These are phyloP conservation scores for Aspidiotus destructor DNA, from an alignment of 2,888 invertebrate genomes.

Conservation along the genomic window DNA sequence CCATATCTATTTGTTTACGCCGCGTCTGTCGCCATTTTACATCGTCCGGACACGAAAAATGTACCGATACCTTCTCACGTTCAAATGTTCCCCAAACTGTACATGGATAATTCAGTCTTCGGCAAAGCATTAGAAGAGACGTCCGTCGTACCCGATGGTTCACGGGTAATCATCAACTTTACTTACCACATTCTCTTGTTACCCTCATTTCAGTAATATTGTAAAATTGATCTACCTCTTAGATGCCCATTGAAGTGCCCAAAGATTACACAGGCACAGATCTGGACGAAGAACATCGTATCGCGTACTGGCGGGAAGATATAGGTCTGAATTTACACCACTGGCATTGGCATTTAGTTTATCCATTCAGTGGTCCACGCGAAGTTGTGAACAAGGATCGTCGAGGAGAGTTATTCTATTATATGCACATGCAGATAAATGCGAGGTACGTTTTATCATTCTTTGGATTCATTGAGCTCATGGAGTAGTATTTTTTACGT, in stretches of 20 bases:
- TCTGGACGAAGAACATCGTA: constrained; percentile 64
- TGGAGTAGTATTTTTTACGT: constrained; percentile 12
- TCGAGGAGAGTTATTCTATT: constrained; percentile 68
- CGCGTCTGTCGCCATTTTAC: constrained; percentile 63
- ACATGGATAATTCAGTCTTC: constrained; percentile 60
- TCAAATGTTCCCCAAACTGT: constrained; percentile 72
- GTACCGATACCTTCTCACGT: constrained; percentile 62
- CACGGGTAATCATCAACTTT: constrained; percentile 46
- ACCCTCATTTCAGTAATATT: background rate
- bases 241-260: constrained; percentile 61
- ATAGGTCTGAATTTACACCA: constrained; percentile 77
- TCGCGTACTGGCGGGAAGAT: constrained; percentile 78
- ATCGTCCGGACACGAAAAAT: constrained; percentile 60
- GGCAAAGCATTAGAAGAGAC: constrained; percentile 59
- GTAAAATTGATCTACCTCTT: constrained; percentile 30
- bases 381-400: constrained; percentile 59
- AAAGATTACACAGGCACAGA: constrained; percentile 64
- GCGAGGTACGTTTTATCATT: constrained; percentile 45
- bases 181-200: too few species aligned
- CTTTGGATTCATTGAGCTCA: background rate
- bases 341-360: constrained; percentile 87
- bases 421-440: constrained; percentile 65
- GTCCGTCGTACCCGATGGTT: constrained; percentile 51
- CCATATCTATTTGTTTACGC: constrained; percentile 72
- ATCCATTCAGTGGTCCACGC: constrained; percentile 57